Evolutionary conservation across 2,888 invertebrate species (phyloP), one percentile per base, ranked within the genome.

Genomic region (Cataglyphis altisquamis): DNA sequence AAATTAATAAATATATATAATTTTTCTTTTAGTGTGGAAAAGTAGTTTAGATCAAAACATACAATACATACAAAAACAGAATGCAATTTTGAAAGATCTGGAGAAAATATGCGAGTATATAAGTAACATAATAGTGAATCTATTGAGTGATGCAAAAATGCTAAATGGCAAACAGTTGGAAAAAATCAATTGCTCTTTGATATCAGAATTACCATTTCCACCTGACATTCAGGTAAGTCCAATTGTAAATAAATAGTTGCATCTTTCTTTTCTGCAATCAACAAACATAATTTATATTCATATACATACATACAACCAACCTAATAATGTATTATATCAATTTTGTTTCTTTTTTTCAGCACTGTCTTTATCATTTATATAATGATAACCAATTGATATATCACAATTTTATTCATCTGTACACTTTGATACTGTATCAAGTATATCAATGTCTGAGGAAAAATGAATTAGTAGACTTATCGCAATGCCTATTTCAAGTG

Each of bases 11-110:
- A 86, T 72, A 32, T 66, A 9, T n/a, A 32, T 80, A 68, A 68
- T 41, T 87, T 91, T 84, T 72, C 1, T 87, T 91, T 85, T 67
- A 93, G 93, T 90, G 84, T 93, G 93, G 93, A 91, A 89, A 74
- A 41, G 48, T 1, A 89, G 86, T 83, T 77, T 92, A 75, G 64
- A 52, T 0, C 73, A 89, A 36, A 80, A 73, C 32, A 57, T 90
- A 6, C 78, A 74, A n/a, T 82, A 87, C 18, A 74, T 91, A 39
- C 81, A 87, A 77, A 84, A 78, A 36, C 91, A 87, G 52, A 83
- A 88, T 21, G 39, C 45, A 55, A n/a, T 78, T 25, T 81, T 94
- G 39, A 84, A 84, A 78, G 64, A 90, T 41, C 68, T 91, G 4
- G 86, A 90, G 62, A 81, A 84, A 36, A 74, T 90, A 8, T 90